Evolutionary conservation across 2,113 vertebrate species (phyloP).

Genomic region (Nothocercus julius): DNA sequence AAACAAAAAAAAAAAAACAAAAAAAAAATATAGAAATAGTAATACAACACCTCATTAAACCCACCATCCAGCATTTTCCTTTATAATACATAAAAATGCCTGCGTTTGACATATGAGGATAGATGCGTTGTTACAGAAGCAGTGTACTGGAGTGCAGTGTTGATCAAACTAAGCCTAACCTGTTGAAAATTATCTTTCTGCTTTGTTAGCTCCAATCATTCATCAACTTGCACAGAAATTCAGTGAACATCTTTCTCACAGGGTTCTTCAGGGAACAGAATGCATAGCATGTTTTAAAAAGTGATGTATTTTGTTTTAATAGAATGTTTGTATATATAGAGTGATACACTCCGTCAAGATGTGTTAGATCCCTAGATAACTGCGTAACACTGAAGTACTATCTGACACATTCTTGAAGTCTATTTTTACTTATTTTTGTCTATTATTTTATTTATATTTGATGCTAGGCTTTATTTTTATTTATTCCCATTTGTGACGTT

Average conservation of each 20-base stretch:
- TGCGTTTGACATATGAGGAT: conserved; percentile 23
- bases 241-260: conserved; percentile 50
- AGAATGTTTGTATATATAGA: conserved; percentile 64
- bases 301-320: conserved; percentile 70
- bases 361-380: conserved; percentile 70
- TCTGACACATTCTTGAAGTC: conserved; percentile 66
- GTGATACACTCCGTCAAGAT: conserved; percentile 68
- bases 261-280: conserved; percentile 50
- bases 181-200: conserved; percentile 65
- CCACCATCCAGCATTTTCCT: not conserved
- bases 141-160: not conserved
- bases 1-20: not conserved
- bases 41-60: conserved; percentile 20
- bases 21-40: not conserved
- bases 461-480: conserved; percentile 32
- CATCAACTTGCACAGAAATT: conserved; percentile 51
- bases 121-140: not conserved
- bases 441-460: conserved; percentile 67
- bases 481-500: conserved; percentile 38
- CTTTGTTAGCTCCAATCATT: conserved; percentile 63
- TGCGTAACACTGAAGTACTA: conserved; percentile 59
- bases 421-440: conserved; percentile 49
- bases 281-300: conserved; percentile 61
- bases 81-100: not conserved
- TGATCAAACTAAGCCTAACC: conserved; percentile 56